A percentile compares a stretch with the other conserved stretches of the same genome.
phyloP scores from a whole-genome alignment of 1,140 invertebrate genomes.

The Trachelipus rathkii region DNA sequence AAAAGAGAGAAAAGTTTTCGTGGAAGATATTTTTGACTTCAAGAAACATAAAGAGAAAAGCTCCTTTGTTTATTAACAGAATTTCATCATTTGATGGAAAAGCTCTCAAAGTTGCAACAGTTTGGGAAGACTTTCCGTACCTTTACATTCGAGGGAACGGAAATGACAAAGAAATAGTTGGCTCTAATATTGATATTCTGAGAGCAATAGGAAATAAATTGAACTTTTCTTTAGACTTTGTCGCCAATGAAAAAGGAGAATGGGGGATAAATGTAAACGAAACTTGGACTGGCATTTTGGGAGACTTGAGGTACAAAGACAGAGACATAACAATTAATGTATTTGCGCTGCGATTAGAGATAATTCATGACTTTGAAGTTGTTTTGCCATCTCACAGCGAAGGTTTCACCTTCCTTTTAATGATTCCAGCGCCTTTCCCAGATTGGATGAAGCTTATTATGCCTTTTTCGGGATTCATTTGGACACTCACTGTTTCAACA shows the following conservation, averaged over 20 bases:
- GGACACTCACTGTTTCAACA: too few species aligned
- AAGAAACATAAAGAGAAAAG: too few species aligned
- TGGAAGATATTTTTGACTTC: too few species aligned
- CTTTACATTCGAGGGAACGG: conserved; percentile 24
- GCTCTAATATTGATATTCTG: conserved; percentile 13
- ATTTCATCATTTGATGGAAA: conserved; percentile 6
- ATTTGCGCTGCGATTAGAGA: conserved; percentile 27
- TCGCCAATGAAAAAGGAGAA: conserved; percentile 24
- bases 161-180: conserved; percentile 24
- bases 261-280: conserved; percentile 35
- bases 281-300: conserved; percentile 37
- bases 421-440: too few species aligned
- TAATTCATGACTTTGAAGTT: conserved; percentile 30
- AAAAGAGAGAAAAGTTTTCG: too few species aligned
- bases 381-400: conserved; percentile 32
- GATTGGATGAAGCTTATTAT: too few species aligned
- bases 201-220: too few species aligned
- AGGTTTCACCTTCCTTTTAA: conserved; percentile 24
- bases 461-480: too few species aligned
- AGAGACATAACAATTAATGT: conserved; percentile 30
- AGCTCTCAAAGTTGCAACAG: neutral
- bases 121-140: neutral
- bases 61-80: too few species aligned
- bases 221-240: conserved; percentile 25
- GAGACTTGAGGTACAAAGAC: conserved; percentile 33